Percentiles rank a stretch among this genome's conserved stretches.
Conservation (phyloP, 2,113 vertebrate species). For the Coturnix japonica region DNA sequence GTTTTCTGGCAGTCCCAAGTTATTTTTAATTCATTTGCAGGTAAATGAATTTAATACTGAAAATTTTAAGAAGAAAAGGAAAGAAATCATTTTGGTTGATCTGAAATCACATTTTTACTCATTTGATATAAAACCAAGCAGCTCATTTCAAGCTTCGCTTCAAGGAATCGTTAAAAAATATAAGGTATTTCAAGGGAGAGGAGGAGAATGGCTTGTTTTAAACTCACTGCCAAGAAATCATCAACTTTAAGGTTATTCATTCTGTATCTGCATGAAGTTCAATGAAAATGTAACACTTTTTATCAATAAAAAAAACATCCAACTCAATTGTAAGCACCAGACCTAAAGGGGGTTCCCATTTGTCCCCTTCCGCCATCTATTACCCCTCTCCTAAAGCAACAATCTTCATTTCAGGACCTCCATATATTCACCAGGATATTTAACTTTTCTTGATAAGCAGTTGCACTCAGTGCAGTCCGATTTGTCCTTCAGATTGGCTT, state of each 20-base stretch:
- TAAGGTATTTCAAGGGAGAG: background rate
- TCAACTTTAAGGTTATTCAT: background rate
- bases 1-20: background rate
- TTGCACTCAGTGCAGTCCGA: background rate
- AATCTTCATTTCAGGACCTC: background rate
- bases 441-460: background rate
- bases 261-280: background rate
- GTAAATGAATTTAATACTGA: background rate
- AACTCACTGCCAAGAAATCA: background rate
- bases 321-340: background rate
- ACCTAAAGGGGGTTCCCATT: background rate
- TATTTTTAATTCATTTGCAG: slow-evolving; percentile 37
- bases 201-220: background rate
- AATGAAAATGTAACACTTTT: background rate
- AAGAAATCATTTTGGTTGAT: background rate
- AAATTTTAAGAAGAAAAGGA: background rate
- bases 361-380: background rate
- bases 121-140: background rate
- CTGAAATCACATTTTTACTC: background rate
- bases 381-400: background rate
- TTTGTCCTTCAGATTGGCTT: slow-evolving; percentile 25
- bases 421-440: background rate
- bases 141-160: background rate
- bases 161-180: background rate
- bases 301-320: background rate